Evolutionary conservation across 1,140 invertebrate species (phyloP).

Genomic region (Ctenoplectra terminalis): DNA sequence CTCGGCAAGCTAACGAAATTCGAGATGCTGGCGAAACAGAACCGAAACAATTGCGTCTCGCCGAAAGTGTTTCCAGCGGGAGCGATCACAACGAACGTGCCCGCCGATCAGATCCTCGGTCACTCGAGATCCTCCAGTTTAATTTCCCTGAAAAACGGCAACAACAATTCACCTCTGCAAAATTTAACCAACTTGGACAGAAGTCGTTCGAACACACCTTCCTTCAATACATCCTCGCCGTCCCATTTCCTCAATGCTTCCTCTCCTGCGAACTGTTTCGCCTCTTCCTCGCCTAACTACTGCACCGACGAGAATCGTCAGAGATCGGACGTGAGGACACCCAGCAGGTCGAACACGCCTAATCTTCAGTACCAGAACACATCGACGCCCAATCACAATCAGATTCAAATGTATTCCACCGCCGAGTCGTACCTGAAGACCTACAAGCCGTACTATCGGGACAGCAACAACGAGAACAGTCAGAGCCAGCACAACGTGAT

Average conservation of each 20-base stretch:
- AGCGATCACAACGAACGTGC: conserved; percentile 90
- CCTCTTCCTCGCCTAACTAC: conserved; percentile 29
- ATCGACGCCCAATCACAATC: conserved; percentile 71
- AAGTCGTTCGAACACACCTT: conserved; percentile 72
- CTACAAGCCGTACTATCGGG: conserved; percentile 68
- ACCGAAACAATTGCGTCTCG: conserved; percentile 82
- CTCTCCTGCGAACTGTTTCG: conserved; percentile 33
- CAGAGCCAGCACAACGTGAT: conserved; percentile 22
- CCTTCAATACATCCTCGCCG: conserved; percentile 29
- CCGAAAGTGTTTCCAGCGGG: conserved; percentile 91
- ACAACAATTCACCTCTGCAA: conserved; percentile 67
- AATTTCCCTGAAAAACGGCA: conserved; percentile 66
- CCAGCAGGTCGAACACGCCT: conserved; percentile 67
- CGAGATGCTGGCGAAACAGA: conserved; percentile 80
- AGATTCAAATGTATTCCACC: conserved; percentile 71
- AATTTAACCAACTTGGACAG: conserved; percentile 77
- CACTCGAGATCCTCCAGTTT: conserved; percentile 78
- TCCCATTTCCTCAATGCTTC: conserved; percentile 58
- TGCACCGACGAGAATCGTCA: conserved; percentile 62
- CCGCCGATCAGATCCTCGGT: conserved; percentile 90
- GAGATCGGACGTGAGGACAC: conserved; percentile 34
- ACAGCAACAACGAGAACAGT: conserved; percentile 73
- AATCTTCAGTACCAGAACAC: conserved; percentile 57
- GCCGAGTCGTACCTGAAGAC: conserved; percentile 74
- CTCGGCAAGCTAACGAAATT: conserved; percentile 80